A percentile compares a stretch with the other conserved stretches of the same genome.
These are phyloP conservation scores for Mycetomoellerius zeteki DNA, from an alignment of 1,140 invertebrate genomes.

Conservation along the genomic window DNA sequence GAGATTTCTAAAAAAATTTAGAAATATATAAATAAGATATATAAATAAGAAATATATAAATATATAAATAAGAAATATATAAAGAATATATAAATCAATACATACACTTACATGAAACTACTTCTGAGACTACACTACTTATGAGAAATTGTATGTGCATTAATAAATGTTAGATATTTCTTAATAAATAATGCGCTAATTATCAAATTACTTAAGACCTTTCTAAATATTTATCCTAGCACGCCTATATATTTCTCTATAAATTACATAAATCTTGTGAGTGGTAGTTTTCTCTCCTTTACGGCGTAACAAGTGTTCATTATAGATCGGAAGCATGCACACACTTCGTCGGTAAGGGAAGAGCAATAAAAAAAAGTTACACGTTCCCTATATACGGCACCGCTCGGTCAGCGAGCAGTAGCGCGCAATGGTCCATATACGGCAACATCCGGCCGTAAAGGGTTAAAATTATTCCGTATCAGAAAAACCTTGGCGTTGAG, in stretches of 20 bases:
- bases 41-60: no score
- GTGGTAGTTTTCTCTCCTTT: conserved; percentile 54
- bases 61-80: no score
- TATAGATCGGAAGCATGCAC: conserved; percentile 49
- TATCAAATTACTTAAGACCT: background rate
- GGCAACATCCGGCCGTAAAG: conserved; percentile 56
- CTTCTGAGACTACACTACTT: no score
- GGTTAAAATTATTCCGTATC: conserved; percentile 60
- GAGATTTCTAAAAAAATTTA: no score
- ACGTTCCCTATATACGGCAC: conserved; percentile 45
- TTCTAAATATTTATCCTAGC: background rate
- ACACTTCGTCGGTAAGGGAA: conserved; percentile 8
- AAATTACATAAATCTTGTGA: conserved; percentile 32
- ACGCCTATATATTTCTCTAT: background rate
- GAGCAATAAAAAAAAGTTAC: conserved; percentile 45
- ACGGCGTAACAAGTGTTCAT: conserved; percentile 58
- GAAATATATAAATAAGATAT: no score
- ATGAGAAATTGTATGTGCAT: background rate
- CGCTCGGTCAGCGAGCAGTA: conserved; percentile 40
- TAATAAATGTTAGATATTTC: background rate
- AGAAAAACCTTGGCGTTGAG: conserved; percentile 43
- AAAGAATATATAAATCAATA: no score
- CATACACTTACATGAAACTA: no score
- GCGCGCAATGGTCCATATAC: conserved; percentile 54
- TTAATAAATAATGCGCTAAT: conserved; percentile 14